Evolutionary conservation across 2,888 invertebrate genomes (phyloP), one percentile per base, ranked within the genome.

Genomic region (Lottia gigantea): DNA sequence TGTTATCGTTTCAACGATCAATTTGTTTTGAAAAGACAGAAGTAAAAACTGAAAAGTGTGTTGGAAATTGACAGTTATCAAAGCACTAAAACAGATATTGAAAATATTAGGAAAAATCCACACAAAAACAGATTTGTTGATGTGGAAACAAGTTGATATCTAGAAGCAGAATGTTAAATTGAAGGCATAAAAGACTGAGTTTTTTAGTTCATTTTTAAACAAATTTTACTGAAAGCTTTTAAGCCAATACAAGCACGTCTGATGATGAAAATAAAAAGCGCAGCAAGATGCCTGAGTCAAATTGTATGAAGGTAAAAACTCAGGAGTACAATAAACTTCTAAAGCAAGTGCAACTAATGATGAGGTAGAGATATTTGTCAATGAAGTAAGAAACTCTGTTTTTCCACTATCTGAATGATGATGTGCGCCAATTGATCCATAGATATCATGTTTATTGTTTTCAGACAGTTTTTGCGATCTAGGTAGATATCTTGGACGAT

Each of bases 11-110:
- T 62, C 74, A 67, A 64, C 40, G 67, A 70, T 64, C 65, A 65
- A 67, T 70, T 74, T 71, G 71, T 74, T 74, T 74, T 65, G 70
- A 74, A 70, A 74, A 70, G 71, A 49, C 68, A 70, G 67, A 71
- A 55, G 55, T 23, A 55, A 55, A 55, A 55, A 55, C 55, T 14
- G 19, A 23, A 55, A 55, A 11, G 19, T 55, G 55, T 55, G 55
- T 55, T 55, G 12, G 23, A 55, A 55, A 55, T 55, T 23, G 55
- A 23, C 55, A 55, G 55, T 23, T 23, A 55, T 55, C 55, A 23
- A 23, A 55, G 55, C 23, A 55, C 23, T 55, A 55, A 55, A 55
- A 55, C 55, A 55, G 55, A 55, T 55, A 55, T 11, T 19, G 23
- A 12, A 55, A 55, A 55, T 40, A 40, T n/a, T n/a, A n/a, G n/a